Conservation (phyloP, 1,140 invertebrate species). For the Holcopasites calliopsidis region DNA sequence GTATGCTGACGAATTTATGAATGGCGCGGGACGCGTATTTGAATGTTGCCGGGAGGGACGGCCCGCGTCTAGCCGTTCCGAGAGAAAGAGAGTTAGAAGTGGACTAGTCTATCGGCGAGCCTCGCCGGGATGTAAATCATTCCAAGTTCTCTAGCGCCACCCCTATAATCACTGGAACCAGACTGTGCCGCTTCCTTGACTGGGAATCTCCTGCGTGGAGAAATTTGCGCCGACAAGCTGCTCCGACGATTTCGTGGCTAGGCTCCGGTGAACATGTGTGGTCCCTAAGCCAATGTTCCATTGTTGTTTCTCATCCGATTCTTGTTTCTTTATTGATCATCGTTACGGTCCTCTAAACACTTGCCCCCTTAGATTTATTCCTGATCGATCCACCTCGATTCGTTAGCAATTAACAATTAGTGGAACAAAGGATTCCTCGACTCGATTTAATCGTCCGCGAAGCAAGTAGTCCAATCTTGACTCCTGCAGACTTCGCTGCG, state of each 20-base stretch:
- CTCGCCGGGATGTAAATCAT: slow-evolving; percentile 64
- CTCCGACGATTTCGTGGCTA: slow-evolving; percentile 20
- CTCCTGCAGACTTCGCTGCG: no score
- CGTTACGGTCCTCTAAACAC: no score
- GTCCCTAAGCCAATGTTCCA: background rate
- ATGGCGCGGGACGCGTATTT: slow-evolving; percentile 61
- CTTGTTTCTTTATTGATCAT: background rate
- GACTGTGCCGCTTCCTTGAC: slow-evolving; percentile 59
- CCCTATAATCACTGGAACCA: slow-evolving; percentile 62
- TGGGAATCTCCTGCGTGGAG: slow-evolving; percentile 34
- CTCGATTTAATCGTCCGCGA: no score
- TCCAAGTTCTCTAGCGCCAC: slow-evolving; percentile 62
- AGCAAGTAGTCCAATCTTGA: no score
- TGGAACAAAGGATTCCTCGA: no score
- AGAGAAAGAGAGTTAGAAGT: no score
- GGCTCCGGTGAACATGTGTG: slow-evolving; percentile 17
- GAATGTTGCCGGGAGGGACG: slow-evolving; percentile 66
- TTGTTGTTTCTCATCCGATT: no score
- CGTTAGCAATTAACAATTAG: no score
- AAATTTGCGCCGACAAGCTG: slow-evolving; percentile 49
- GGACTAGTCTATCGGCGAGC: slow-evolving; percentile 45
- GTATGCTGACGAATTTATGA: slow-evolving; percentile 67
- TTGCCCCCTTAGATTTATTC: no score
- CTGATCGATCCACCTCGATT: no score
- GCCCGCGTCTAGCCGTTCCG: slow-evolving; percentile 60